phyloP scores from a whole-genome alignment of 2,888 invertebrate genomes.

The Pammene aurita region DNA sequence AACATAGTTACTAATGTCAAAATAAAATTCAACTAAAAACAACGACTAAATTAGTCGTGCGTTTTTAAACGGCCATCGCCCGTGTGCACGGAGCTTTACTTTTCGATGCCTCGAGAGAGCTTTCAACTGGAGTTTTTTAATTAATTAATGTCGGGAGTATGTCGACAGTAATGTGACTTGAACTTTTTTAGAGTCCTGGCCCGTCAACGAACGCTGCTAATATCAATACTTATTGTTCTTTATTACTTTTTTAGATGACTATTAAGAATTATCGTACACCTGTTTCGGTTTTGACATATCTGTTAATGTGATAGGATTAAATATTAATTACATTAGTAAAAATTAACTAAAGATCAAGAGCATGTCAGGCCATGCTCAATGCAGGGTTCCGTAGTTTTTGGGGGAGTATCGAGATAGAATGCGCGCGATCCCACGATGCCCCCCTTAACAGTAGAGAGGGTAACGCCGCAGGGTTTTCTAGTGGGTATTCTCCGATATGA shows the following conservation, averaged over 20 bases:
- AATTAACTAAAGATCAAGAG: too few species aligned
- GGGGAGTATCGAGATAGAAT: too few species aligned
- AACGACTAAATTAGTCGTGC: not conserved
- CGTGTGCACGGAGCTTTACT: constrained; percentile 6
- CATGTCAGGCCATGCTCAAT: too few species aligned
- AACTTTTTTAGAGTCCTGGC: not conserved
- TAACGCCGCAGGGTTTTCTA: too few species aligned
- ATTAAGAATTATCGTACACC: not conserved
- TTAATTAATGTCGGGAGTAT: constrained; percentile 21
- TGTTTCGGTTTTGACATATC: not conserved
- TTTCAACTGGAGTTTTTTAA: constrained; percentile 25
- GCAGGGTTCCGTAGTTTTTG: too few species aligned
- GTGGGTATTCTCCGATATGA: too few species aligned
- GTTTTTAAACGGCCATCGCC: not conserved
- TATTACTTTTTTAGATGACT: not conserved
- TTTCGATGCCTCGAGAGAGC: constrained; percentile 2
- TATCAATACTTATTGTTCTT: not conserved
- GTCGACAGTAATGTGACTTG: constrained; percentile 9
- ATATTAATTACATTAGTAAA: too few species aligned
- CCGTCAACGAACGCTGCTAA: not conserved
- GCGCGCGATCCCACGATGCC: too few species aligned
- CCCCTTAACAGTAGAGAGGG: too few species aligned
- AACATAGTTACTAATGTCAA: too few species aligned
- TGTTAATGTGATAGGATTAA: too few species aligned
- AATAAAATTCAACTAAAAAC: too few species aligned